phyloP scores from a whole-genome alignment of 2,888 invertebrate species.

The Xanthia icteritia region DNA sequence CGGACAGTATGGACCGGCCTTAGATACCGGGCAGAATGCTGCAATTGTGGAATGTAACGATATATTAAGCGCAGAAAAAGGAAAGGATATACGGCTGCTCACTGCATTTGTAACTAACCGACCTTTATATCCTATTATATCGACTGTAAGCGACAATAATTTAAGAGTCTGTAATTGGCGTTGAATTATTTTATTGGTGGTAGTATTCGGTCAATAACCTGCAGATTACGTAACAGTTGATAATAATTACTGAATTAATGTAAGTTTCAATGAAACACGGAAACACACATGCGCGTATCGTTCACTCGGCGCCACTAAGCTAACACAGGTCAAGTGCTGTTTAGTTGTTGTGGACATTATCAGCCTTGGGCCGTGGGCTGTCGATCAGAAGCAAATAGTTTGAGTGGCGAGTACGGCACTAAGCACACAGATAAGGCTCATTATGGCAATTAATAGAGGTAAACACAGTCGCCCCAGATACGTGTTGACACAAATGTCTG shows the following conservation, averaged over 20 bases:
- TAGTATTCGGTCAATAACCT: conserved; percentile 60
- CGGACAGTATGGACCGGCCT: conserved; percentile 74
- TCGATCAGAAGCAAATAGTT: conserved; percentile 81
- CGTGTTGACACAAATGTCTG: conserved; percentile 72
- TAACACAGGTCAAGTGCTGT: conserved; percentile 57
- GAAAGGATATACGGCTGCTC: conserved; percentile 64
- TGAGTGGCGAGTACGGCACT: conserved; percentile 75
- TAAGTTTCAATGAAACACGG: conserved; percentile 44
- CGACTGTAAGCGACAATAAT: conserved; percentile 55
- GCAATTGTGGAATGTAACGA: conserved; percentile 77
- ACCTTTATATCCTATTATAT: conserved; percentile 63
- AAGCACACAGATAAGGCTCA: conserved; percentile 85
- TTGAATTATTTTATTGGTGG: conserved; percentile 48
- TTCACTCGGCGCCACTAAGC: conserved; percentile 64
- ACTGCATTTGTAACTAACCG: conserved; percentile 64
- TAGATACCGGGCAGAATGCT: conserved; percentile 76
- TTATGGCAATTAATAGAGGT: conserved; percentile 87
- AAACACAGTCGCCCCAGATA: conserved; percentile 85
- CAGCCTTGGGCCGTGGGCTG: conserved; percentile 78
- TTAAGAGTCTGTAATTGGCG: conserved; percentile 46
- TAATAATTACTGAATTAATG: conserved; percentile 51
- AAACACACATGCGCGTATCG: conserved; percentile 45
- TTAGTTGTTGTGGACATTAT: conserved; percentile 67
- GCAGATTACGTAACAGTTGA: conserved; percentile 43
- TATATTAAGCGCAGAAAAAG: conserved; percentile 76